Base-by-base conservation (phyloP, 2,888 invertebrate genomes). In the Diloba caeruleocephala region DNA sequence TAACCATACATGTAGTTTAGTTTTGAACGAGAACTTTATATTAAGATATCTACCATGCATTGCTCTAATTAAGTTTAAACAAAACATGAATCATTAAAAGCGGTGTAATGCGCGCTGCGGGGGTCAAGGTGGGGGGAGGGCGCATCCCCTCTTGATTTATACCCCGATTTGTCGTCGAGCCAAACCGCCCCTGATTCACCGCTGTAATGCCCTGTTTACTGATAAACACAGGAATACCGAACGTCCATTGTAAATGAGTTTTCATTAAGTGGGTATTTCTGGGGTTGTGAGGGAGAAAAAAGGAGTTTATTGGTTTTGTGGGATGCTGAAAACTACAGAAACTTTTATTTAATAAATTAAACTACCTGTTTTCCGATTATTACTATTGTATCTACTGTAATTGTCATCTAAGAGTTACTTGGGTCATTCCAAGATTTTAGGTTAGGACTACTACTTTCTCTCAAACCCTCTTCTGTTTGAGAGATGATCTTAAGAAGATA, bases 161-260 rank as follows among this genome's bases (percentile, higher is more conserved):
- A 60, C 63, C 57, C 60, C 82, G 77, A 86, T 86, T 85, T 85
- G 86, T 85, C 84, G 76, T 77, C 76, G 79, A 72, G 80, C 83
- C 85, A 84, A 87, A 81, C 85, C 84, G 76, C 82, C 65, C 69
- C 67, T 76, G 76, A 79, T 79, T 77, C 78, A 77, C 76, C 68
- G 78, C 67, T 31, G 64, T 74, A 72, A 76, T 76, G 71, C 56
- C 66, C 57, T 69, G 66, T 70, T 69, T 71, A 64, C 64, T 61
- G 64, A 73, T 73, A 68, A 73, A 73, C 73, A 64, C 60, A 52
- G 61, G 28, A 71, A 71, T 60, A 63, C 59, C 49, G 39, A 55
- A 71, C 54, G 49, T 32, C 2, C 44, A 31, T 52, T 51, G 61
- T 64, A 49, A 72, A 68, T 72, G 64, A 68, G 61, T 64, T 72